Conservation (phyloP, 2,797 vertebrate genomes). For the Remorina albescens region DNA sequence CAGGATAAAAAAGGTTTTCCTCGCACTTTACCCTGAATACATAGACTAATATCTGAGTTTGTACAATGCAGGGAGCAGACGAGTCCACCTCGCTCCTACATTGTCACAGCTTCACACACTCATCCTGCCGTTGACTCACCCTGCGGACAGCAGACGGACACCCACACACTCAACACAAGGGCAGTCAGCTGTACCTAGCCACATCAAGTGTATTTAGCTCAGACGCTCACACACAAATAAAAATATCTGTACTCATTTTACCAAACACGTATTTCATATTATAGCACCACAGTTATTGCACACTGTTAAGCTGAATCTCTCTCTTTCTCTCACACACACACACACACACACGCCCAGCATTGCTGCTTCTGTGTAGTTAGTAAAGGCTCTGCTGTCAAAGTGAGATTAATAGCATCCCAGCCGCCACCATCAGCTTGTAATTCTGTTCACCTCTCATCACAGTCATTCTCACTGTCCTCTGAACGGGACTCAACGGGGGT, state of each 20-base stretch:
- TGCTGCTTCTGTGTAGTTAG: conserved; percentile 58
- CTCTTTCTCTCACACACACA: not conserved
- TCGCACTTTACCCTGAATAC: not conserved
- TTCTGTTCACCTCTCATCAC: conserved; percentile 53
- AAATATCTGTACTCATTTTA: not conserved
- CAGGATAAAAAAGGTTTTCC: not conserved
- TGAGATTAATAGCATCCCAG: conserved; percentile 71
- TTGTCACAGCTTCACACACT: conserved; percentile 26
- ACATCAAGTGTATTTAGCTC: conserved; percentile 18
- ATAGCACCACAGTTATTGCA: conserved; percentile 54
- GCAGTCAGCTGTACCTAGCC: conserved; percentile 42
- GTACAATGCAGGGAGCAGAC: conserved; percentile 10
- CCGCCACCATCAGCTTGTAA: conserved; percentile 62
- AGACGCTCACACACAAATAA: not conserved
- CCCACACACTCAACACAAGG: conserved; percentile 31
- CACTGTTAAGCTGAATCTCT: conserved; percentile 46
- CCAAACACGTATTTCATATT: conserved; percentile 41
- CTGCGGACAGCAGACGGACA: conserved; percentile 50
- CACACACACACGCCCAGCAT: conserved; percentile 23
- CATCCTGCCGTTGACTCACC: conserved; percentile 44
- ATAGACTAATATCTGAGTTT: not conserved
- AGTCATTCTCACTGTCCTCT: conserved; percentile 44
- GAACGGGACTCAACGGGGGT: conserved; percentile 33
- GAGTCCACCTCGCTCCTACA: not conserved
- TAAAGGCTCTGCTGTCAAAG: conserved; percentile 73